Conservation (phyloP, 2,113 vertebrate genomes). For the Lonchura striata region DNA sequence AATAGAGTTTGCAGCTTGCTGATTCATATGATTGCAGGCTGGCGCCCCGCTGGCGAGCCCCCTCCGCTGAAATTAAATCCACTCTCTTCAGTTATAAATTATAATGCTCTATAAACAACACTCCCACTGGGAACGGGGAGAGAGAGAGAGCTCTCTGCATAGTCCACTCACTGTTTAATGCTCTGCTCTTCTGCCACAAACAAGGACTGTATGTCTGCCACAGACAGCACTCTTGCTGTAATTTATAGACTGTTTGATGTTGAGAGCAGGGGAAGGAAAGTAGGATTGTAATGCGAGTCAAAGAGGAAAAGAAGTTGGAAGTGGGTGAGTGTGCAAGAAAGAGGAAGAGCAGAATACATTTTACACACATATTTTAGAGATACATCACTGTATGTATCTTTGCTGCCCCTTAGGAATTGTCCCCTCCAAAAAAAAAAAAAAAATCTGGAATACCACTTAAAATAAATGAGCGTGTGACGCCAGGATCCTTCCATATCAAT, state of each 20-base stretch:
- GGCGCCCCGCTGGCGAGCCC: slow-evolving; percentile 97
- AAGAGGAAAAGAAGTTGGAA: slow-evolving; percentile 76
- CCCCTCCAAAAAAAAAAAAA: not conserved
- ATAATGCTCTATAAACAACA: slow-evolving; percentile 99
- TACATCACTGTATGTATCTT: slow-evolving; percentile 56
- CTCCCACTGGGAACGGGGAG: slow-evolving; percentile 86
- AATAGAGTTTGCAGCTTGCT: slow-evolving; percentile 91
- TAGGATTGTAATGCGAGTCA: slow-evolving; percentile 70
- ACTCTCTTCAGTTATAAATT: slow-evolving; percentile 99
- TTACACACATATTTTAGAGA: slow-evolving; percentile 67
- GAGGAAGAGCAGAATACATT: slow-evolving; percentile 55
- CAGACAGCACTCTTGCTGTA: slow-evolving; percentile 74
- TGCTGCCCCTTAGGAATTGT: slow-evolving; percentile 23
- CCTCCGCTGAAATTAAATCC: slow-evolving; percentile 98
- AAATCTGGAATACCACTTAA: slow-evolving; percentile 58
- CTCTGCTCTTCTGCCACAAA: slow-evolving; percentile 79
- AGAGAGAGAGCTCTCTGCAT: slow-evolving; percentile 63
- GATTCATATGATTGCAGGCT: slow-evolving; percentile 97
- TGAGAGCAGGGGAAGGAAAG: slow-evolving; percentile 72
- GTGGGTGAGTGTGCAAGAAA: slow-evolving; percentile 66
- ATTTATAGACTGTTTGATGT: slow-evolving; percentile 82
- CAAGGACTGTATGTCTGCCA: slow-evolving; percentile 74
- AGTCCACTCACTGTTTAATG: slow-evolving; percentile 80
- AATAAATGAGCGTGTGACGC: slow-evolving; percentile 35
- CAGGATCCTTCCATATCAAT: slow-evolving; percentile 39